Conservation (phyloP, 1,140 invertebrate species). For the Scaptomyza montana region DNA sequence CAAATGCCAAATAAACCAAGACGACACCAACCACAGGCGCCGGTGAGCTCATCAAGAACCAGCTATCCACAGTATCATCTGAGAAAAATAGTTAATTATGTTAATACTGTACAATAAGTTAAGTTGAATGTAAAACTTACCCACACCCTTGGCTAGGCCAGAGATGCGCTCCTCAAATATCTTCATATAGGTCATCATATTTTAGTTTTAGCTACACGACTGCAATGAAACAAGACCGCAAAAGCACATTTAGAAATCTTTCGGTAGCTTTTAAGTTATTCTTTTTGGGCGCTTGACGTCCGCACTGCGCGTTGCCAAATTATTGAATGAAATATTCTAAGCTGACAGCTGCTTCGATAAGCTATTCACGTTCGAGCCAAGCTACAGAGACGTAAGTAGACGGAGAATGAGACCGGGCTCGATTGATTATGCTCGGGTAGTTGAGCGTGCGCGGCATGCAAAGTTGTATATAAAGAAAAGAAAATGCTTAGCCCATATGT, state of each 20-base stretch:
- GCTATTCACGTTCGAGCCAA: slow-evolving; percentile 54
- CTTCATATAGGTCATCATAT: slow-evolving; percentile 75
- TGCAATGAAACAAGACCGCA: slow-evolving; percentile 39
- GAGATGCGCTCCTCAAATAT: slow-evolving; percentile 80
- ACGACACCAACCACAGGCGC: slow-evolving; percentile 86
- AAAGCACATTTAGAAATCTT: slow-evolving; percentile 61
- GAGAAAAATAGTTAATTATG: neutral
- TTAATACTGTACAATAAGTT: too few relatives aligned
- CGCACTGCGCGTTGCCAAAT: slow-evolving; percentile 69
- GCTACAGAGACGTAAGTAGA: slow-evolving; percentile 22
- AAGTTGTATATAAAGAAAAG: slow-evolving; percentile 46
- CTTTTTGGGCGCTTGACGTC: slow-evolving; percentile 59
- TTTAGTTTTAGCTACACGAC: slow-evolving; percentile 33
- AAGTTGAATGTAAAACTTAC: slow-evolving; percentile 56
- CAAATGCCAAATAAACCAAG: slow-evolving; percentile 87
- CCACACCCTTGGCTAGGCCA: slow-evolving; percentile 74
- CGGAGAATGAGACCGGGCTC: slow-evolving; percentile 28
- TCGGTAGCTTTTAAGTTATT: slow-evolving; percentile 12
- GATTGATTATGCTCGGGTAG: slow-evolving; percentile 62
- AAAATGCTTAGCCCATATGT: slow-evolving; percentile 63
- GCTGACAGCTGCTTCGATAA: slow-evolving; percentile 49
- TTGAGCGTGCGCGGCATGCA: slow-evolving; percentile 60
- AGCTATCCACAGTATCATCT: slow-evolving; percentile 88
- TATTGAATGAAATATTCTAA: slow-evolving; percentile 80
- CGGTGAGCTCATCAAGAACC: slow-evolving; percentile 87